Conservation (phyloP, 2,113 vertebrate species). For the Ginglymostoma cirratum region DNA sequence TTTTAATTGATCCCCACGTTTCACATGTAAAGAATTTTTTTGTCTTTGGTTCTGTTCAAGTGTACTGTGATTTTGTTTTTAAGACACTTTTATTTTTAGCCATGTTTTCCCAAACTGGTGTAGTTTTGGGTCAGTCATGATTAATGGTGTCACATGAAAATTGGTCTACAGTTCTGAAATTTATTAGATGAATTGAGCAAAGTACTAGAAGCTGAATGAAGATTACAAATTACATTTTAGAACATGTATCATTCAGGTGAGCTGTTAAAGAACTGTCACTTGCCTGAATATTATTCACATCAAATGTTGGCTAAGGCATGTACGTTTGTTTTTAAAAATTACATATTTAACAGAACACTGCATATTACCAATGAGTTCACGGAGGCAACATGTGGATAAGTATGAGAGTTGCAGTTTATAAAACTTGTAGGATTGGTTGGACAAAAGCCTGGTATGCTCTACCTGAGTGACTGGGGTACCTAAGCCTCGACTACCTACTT, state of each 20-base stretch:
- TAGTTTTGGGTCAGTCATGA: neutral
- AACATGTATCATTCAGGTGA: neutral
- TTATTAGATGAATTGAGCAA: neutral
- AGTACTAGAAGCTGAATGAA: neutral
- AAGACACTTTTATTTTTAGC: neutral
- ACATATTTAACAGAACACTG: neutral
- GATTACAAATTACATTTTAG: neutral
- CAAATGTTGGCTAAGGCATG: neutral
- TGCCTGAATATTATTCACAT: neutral
- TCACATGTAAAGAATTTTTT: neutral
- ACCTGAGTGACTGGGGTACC: no score
- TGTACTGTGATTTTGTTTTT: neutral
- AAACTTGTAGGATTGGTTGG: no score
- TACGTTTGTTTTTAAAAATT: neutral
- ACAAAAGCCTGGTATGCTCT: no score
- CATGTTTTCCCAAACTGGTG: neutral
- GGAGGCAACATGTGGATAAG: no score
- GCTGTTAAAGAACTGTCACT: neutral
- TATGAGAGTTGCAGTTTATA: neutral
- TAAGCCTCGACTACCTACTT: no score
- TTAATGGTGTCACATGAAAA: neutral
- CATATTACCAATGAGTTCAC: neutral
- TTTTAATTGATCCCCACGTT: neutral
- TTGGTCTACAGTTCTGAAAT: neutral
- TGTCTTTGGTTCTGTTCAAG: neutral